A percentile compares a stretch with the other conserved stretches of the same genome.
These are phyloP conservation scores for Machimus rusticus DNA, from an alignment of 2,888 invertebrate genomes.

Conservation along the genomic window DNA sequence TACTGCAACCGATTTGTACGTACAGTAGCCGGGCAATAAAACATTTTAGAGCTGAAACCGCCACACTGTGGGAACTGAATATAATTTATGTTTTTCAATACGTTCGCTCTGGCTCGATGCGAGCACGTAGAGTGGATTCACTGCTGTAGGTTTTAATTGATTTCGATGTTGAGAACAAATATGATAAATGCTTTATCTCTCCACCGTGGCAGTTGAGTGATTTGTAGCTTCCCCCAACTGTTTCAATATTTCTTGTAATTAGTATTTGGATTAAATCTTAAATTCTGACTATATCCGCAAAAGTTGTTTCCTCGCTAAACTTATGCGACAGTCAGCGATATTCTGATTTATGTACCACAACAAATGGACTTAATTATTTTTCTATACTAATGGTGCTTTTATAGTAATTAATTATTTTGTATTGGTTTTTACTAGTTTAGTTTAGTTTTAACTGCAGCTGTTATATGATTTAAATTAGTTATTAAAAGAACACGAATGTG, in stretches of 20 bases:
- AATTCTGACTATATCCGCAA: neutral
- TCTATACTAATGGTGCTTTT: neutral
- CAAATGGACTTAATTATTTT: neutral
- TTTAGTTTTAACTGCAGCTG: neutral
- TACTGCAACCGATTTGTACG: neutral
- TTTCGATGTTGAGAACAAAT: neutral
- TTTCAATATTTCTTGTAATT: neutral
- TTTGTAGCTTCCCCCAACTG: neutral
- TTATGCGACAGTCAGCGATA: neutral
- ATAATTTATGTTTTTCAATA: neutral
- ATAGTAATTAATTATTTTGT: neutral
- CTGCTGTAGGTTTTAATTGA: neutral
- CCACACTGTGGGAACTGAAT: slow-evolving; percentile 7
- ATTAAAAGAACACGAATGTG: neutral
- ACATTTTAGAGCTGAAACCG: neutral
- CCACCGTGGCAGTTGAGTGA: neutral
- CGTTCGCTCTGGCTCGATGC: neutral
- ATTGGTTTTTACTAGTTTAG: neutral
- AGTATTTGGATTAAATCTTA: neutral
- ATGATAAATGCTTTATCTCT: neutral
- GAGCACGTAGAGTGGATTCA: neutral
- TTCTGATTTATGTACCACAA: neutral
- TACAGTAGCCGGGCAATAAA: neutral
- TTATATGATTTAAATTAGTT: neutral
- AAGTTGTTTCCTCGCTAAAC: neutral